A percentile compares a stretch with the other conserved stretches of the same genome.
These are phyloP conservation scores for Drosophila pruinosa DNA, from an alignment of 1,140 invertebrate genomes.

Conservation along the genomic window DNA sequence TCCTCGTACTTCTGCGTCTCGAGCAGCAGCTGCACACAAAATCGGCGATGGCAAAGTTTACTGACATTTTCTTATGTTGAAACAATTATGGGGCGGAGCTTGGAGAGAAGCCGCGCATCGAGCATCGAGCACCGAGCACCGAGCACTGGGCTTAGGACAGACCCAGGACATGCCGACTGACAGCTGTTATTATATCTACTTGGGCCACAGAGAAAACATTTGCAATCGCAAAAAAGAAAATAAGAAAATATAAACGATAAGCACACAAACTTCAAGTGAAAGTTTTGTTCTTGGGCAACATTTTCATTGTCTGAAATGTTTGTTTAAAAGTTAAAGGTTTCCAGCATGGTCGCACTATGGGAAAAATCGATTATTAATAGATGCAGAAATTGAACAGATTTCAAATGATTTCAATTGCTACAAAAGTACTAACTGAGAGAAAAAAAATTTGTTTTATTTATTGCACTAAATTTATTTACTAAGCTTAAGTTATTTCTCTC, in stretches of 20 bases:
- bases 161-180: constrained; percentile 58
- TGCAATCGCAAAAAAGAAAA: constrained; percentile 35
- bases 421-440: too few relatives aligned
- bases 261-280: constrained; percentile 41
- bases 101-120: background rate
- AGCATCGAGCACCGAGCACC: too few relatives aligned
- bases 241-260: background rate
- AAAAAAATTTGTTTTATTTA: too few relatives aligned
- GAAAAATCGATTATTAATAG: constrained; percentile 7
- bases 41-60: constrained; percentile 59
- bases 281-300: constrained; percentile 29
- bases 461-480: too few relatives aligned
- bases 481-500: too few relatives aligned
- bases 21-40: constrained; percentile 58
- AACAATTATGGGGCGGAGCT: constrained; percentile 58
- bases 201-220: constrained; percentile 34
- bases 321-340: constrained; percentile 22
- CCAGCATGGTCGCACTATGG: background rate
- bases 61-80: constrained; percentile 75
- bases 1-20: background rate
- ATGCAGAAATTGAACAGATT: background rate
- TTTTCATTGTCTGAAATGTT: constrained; percentile 46
- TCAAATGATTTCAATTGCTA: background rate
- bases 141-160: constrained; percentile 35
- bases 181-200: constrained; percentile 65